Conservation (phyloP, 1,140 invertebrate genomes). For the Tetraneura akinire region DNA sequence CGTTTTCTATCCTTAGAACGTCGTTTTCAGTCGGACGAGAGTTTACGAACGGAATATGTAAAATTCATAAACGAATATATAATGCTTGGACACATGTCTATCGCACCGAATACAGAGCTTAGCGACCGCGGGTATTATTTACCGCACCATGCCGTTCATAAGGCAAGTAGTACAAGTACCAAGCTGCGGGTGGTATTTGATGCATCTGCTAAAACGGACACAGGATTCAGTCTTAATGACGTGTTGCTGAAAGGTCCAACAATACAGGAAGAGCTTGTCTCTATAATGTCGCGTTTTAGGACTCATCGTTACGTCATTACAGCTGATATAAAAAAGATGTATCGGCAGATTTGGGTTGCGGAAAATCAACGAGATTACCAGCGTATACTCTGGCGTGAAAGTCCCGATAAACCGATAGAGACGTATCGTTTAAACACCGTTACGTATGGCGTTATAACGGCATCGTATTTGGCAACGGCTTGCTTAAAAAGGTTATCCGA, state of each 20-base stretch:
- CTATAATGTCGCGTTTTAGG: conserved; percentile 57
- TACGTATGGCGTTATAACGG: conserved; percentile 57
- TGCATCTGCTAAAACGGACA: not conserved
- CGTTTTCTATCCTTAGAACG: not conserved
- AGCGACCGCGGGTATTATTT: not conserved
- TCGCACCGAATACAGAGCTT: not conserved
- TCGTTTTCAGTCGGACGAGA: not conserved
- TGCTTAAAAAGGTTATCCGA: conserved; percentile 57
- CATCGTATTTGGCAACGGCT: conserved; percentile 57
- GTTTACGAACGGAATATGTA: too few relatives aligned
- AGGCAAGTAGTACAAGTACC: not conserved
- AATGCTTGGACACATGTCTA: not conserved
- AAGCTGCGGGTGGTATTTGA: not conserved
- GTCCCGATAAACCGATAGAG: conserved; percentile 54
- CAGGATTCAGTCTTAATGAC: conserved; percentile 57
- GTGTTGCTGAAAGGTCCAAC: conserved; percentile 53
- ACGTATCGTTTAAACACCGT: conserved; percentile 57
- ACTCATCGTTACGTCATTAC: conserved; percentile 55
- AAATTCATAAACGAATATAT: not conserved
- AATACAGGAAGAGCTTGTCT: conserved; percentile 56
- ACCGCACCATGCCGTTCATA: not conserved
- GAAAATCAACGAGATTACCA: conserved; percentile 55
- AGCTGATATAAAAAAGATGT: conserved; percentile 60
- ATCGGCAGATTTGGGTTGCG: conserved; percentile 54
- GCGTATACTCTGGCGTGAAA: conserved; percentile 55